Base-by-base conservation (phyloP, 1,140 invertebrate genomes). In the Drosophila ercepeae region DNA sequence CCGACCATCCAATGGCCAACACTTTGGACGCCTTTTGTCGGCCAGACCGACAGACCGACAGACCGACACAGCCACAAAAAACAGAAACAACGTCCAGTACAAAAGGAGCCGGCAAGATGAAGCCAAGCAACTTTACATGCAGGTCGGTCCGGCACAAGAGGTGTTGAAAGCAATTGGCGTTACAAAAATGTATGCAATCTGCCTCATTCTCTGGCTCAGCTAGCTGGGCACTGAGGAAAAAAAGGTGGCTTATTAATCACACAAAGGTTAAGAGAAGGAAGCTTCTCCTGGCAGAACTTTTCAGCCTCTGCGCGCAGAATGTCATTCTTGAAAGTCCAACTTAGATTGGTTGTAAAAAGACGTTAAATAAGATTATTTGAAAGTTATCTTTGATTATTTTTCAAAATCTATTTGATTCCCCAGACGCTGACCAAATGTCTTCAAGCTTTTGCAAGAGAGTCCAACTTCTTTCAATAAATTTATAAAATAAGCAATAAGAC, bases 131-230 rank as follows among this genome's bases (percentile, higher is more conserved):
- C 57, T 63, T 63, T 52, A 42, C 63, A 67, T 67, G 63, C 59
- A 49, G 60, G 59, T 51, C 29, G 60, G 59, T 51, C 29, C 45
- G 60, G 59, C 48, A 23, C 45, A 42, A 50, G 50, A 86, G 82
- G 82, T 88, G 81, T 86, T 86, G 82, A 86, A 86, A 86, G 82
- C 82, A 86, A 88, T 84, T 74, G 75, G 73, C 73, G 67, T 70
- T 70, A 77, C 68, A 88, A 76, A 86, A 88, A 81, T 69, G 73
- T 45, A 73, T 59, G 57, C 59, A 42, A 48, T 45, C 41, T 46
- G 42, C 16, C 42, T 36, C 29, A 19, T n/a, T 19, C 18, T 27
- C 32, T 19, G 53, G 49, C 53, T 27, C 29, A 32, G 11, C 11
- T 3, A 32, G 11, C 11, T 11, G 23, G n/a, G 50, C 48, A 64